A percentile compares a stretch with the other conserved stretches of the same genome.
phyloP scores from a whole-genome alignment of 2,888 invertebrate species.

The Melieria omissa region DNA sequence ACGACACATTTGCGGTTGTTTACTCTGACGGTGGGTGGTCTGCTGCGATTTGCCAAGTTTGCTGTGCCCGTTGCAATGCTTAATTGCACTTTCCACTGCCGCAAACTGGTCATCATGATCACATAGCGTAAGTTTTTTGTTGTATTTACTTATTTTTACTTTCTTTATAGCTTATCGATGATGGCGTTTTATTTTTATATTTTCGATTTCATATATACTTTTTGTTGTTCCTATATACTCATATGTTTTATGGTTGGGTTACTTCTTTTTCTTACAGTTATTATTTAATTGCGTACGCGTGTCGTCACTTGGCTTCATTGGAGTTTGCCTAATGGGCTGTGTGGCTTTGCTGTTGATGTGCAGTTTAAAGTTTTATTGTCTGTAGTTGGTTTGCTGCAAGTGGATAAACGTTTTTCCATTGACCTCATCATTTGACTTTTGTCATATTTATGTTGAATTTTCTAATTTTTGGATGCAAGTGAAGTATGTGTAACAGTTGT shows the following conservation, averaged over 20 bases:
- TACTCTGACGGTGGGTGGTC: constrained; percentile 14
- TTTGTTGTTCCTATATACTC: no score
- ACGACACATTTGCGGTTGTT: neutral
- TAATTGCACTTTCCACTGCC: no score
- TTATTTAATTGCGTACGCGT: constrained; percentile 42
- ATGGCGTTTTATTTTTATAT: no score
- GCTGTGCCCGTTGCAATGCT: neutral
- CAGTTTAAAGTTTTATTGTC: no score
- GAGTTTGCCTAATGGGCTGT: neutral
- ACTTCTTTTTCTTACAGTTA: constrained; percentile 1
- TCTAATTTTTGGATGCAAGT: no score
- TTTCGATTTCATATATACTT: no score
- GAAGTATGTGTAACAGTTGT: no score
- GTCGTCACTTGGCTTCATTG: constrained; percentile 9
- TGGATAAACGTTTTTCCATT: constrained; percentile 52
- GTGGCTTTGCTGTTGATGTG: no score
- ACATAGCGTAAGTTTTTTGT: no score
- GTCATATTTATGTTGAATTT: constrained; percentile 44
- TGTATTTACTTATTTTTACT: no score
- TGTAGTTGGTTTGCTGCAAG: constrained; percentile 29
- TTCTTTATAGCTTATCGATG: no score
- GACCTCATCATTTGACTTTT: constrained; percentile 51
- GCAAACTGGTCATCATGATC: no score
- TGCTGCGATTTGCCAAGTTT: constrained; percentile 20
- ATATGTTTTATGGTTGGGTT: neutral